phyloP scores from a whole-genome alignment of 2,113 vertebrate genomes.

The Craseonycteris thonglongyai region DNA sequence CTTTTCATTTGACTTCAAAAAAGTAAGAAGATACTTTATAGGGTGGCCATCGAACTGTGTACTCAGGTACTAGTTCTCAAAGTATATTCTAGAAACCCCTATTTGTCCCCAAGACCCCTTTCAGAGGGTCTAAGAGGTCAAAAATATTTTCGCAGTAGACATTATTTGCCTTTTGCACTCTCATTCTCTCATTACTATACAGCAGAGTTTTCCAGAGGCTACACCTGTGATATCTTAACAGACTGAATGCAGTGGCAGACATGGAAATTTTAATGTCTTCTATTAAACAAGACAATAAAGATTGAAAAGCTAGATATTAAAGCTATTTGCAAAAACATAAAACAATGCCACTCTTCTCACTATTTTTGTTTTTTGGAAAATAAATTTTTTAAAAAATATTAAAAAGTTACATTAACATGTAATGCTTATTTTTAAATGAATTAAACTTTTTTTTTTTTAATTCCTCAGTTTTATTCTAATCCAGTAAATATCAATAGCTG shows the following conservation, averaged over 20 bases:
- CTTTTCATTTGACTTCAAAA: constrained; percentile 20
- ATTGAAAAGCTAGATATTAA: not conserved
- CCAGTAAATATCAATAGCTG: not conserved
- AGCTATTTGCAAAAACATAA: constrained; percentile 6
- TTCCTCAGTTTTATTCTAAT: not conserved
- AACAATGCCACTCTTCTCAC: not conserved
- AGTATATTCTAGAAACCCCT: not conserved
- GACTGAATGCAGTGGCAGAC: not conserved
- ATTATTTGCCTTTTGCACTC: constrained; percentile 4
- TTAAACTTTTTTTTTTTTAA: not conserved
- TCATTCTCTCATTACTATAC: not conserved
- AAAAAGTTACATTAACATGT: not conserved
- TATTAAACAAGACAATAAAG: not conserved
- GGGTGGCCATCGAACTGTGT: not conserved
- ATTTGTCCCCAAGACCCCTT: not conserved
- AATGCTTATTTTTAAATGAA: constrained; percentile 15
- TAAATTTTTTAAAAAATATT: not conserved
- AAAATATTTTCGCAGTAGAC: constrained; percentile 3
- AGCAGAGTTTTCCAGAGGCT: not conserved
- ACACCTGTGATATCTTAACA: not conserved
- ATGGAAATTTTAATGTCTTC: not conserved
- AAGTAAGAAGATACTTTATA: constrained; percentile 24
- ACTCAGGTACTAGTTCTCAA: constrained; percentile 23
- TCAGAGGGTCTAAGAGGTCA: not conserved
- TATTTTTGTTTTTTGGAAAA: not conserved